phyloP scores from a whole-genome alignment of 2,113 vertebrate genomes.

The Synodontis membranacea region DNA sequence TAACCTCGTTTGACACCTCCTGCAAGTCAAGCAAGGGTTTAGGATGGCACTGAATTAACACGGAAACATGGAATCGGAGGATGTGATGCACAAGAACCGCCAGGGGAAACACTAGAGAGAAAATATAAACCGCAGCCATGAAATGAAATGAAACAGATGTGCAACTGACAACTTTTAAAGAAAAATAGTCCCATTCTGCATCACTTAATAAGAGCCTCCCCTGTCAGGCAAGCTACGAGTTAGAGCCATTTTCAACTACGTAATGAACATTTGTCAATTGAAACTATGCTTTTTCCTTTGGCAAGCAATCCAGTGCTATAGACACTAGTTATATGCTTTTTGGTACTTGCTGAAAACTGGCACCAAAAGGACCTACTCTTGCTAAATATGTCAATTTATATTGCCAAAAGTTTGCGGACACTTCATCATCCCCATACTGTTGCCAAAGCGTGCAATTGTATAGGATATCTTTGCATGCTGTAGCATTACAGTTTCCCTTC shows the following conservation, averaged over 20 bases:
- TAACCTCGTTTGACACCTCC: conserved; percentile 55
- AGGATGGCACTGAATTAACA: conserved; percentile 34
- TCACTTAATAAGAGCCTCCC: background rate
- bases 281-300: background rate
- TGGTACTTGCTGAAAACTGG: background rate
- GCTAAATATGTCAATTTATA: background rate
- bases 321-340: background rate
- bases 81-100: conserved; percentile 22
- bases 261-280: background rate
- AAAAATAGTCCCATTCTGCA: background rate
- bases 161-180: background rate
- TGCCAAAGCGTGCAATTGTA: background rate
- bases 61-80: conserved; percentile 28
- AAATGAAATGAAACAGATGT: conserved; percentile 2
- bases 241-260: background rate
- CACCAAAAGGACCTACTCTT: background rate
- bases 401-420: background rate
- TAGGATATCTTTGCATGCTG: background rate
- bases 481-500: background rate
- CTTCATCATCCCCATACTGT: background rate
- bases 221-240: background rate
- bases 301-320: background rate
- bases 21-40: conserved; percentile 44
- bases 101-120: conserved; percentile 17
- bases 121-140: conserved; percentile 11